phyloP scores from a whole-genome alignment of 2,113 vertebrate genomes.

The Anolis carolinensis region DNA sequence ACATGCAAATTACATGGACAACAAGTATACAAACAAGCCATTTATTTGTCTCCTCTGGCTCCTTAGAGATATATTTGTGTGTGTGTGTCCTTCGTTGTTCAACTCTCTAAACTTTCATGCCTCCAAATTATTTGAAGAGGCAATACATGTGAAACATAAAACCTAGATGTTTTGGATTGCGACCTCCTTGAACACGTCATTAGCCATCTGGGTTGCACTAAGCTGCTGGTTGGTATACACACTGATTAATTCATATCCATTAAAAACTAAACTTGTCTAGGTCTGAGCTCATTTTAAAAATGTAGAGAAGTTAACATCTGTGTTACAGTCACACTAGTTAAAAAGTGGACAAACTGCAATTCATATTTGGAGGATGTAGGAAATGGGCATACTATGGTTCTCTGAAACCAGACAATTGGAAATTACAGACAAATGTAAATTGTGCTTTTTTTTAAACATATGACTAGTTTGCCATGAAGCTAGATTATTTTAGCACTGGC shows the following conservation, averaged over 20 bases:
- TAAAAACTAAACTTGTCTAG: not conserved
- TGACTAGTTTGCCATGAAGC: not conserved
- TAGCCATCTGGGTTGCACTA: too few species aligned
- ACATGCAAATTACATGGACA: conserved; percentile 5
- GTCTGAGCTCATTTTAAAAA: not conserved
- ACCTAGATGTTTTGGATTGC: too few species aligned
- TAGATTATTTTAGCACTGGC: not conserved
- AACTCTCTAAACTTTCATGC: not conserved
- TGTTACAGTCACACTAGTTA: not conserved
- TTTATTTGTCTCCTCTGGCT: not conserved
- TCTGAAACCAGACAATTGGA: not conserved
- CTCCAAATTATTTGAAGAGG: not conserved
- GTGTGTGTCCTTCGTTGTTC: not conserved
- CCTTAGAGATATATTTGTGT: not conserved
- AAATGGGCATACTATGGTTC: not conserved
- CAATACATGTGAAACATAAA: too few species aligned
- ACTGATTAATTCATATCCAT: not conserved
- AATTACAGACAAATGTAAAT: not conserved
- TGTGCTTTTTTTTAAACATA: not conserved
- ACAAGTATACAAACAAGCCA: not conserved
- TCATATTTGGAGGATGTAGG: not conserved
- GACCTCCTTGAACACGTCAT: too few species aligned
- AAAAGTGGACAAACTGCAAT: not conserved
- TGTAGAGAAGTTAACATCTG: not conserved
- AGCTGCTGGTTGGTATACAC: not conserved